These are phyloP conservation scores for Meghimatium bilineatum DNA, from an alignment of 2,888 invertebrate species.

Conservation along the genomic window DNA sequence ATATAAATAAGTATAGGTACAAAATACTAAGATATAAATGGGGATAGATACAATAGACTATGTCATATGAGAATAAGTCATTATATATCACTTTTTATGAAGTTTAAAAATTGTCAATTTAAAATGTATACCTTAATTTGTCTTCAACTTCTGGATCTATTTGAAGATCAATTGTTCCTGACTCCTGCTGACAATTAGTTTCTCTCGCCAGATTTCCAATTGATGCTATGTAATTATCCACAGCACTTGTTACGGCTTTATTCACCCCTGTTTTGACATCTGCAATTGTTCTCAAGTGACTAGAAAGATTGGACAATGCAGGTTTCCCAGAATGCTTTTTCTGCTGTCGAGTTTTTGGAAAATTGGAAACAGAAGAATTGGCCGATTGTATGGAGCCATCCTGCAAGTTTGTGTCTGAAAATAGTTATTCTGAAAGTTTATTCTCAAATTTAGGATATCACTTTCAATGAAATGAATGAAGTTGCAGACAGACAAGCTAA, in stretches of 20 bases:
- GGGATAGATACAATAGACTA: too few species aligned
- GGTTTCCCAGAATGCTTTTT: background rate
- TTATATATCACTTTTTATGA: background rate
- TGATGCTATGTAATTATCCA: constrained; percentile 8
- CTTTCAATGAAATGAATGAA: too few species aligned
- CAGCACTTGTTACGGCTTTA: background rate
- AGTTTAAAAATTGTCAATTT: background rate
- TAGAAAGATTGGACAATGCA: background rate
- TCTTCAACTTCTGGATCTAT: constrained; percentile 33
- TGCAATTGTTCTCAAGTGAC: background rate
- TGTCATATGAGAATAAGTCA: too few species aligned
- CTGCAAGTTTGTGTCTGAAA: background rate
- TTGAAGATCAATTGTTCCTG: background rate
- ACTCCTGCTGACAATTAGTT: background rate
- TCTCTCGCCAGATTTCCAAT: constrained; percentile 14
- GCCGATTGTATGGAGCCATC: background rate
- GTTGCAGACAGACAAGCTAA: too few species aligned
- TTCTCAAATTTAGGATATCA: too few species aligned
- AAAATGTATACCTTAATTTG: constrained; percentile 35
- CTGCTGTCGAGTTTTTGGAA: background rate
- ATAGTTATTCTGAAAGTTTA: too few species aligned
- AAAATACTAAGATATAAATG: too few species aligned
- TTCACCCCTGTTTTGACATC: constrained; percentile 28
- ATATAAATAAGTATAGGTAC: too few species aligned
- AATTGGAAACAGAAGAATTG: background rate